Evolutionary conservation across 2,113 vertebrate species (phyloP).

Genomic region (Etheostoma cragini): DNA sequence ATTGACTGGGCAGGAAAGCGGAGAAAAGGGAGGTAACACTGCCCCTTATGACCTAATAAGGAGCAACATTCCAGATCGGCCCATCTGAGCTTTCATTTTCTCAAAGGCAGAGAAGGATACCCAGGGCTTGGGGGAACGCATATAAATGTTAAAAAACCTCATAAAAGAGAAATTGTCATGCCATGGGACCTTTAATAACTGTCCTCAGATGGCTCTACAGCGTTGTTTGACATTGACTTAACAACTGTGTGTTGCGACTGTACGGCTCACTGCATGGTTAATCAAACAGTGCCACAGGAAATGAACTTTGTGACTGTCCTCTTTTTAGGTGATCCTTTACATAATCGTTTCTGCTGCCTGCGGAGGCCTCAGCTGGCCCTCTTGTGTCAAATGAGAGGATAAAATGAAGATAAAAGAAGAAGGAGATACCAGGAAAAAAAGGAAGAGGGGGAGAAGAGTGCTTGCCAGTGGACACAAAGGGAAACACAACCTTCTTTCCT

Average conservation of each 20-base stretch:
- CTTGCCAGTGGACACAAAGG: conserved; percentile 58
- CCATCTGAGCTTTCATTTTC: too few species aligned
- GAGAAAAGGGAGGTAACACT: too few species aligned
- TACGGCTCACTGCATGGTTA: not conserved
- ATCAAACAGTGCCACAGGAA: not conserved
- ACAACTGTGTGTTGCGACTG: not conserved
- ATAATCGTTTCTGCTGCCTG: conserved; percentile 91
- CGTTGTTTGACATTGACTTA: not conserved
- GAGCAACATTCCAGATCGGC: too few species aligned
- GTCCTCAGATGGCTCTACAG: not conserved
- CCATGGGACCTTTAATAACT: too few species aligned
- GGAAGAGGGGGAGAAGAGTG: conserved; percentile 44
- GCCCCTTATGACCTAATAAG: too few species aligned
- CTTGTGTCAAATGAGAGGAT: conserved; percentile 86
- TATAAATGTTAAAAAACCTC: too few species aligned
- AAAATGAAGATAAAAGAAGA: conserved; percentile 3
- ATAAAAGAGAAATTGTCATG: too few species aligned
- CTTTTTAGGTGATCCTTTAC: conserved; percentile 90
- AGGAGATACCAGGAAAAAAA: conserved; percentile 23
- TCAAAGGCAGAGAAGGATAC: too few species aligned
- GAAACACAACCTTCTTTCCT: conserved; percentile 47
- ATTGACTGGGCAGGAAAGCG: too few species aligned
- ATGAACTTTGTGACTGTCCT: conserved; percentile 27
- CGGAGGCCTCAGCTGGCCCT: conserved; percentile 91
- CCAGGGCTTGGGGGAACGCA: too few species aligned